Evolutionary conservation across 1,140 invertebrate species (phyloP).

Genomic region (Venturia canescens): DNA sequence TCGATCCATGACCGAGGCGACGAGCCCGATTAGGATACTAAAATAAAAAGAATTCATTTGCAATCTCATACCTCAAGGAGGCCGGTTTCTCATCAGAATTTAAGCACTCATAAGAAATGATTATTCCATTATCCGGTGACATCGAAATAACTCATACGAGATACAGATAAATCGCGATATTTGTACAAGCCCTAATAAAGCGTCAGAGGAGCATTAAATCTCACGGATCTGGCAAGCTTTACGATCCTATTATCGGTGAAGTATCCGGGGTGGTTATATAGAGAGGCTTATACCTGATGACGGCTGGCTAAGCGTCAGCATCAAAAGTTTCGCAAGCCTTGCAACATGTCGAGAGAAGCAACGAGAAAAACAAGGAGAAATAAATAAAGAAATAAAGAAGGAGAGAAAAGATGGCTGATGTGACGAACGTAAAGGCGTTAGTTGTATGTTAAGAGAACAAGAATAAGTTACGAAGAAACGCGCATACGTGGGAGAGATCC

Average conservation of each 20-base stretch:
- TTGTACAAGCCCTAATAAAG: slow-evolving; percentile 18
- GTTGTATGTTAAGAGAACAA: background rate
- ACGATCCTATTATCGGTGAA: slow-evolving; percentile 24
- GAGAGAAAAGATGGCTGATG: background rate
- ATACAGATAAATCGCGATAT: slow-evolving; percentile 3
- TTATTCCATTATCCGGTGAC: background rate
- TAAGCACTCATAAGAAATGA: background rate
- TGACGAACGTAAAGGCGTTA: slow-evolving; percentile 35
- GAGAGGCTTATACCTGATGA: slow-evolving; percentile 21
- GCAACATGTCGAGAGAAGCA: background rate
- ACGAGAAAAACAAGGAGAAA: background rate
- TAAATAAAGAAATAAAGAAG: background rate
- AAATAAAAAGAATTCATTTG: too few species aligned
- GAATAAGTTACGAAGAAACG: slow-evolving; percentile 16
- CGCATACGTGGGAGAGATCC: slow-evolving; percentile 18
- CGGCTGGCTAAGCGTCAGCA: slow-evolving; percentile 24
- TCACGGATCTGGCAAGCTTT: slow-evolving; percentile 18
- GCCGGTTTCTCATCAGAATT: background rate
- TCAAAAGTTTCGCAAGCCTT: slow-evolving; percentile 25
- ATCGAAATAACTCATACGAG: background rate
- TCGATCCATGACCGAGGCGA: too few species aligned
- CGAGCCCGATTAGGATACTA: too few species aligned
- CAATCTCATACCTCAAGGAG: too few species aligned
- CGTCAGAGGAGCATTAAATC: slow-evolving; percentile 7
- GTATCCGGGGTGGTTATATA: slow-evolving; percentile 19